Conservation (phyloP, 1,140 invertebrate species). For the Drosophila arawakana region DNA sequence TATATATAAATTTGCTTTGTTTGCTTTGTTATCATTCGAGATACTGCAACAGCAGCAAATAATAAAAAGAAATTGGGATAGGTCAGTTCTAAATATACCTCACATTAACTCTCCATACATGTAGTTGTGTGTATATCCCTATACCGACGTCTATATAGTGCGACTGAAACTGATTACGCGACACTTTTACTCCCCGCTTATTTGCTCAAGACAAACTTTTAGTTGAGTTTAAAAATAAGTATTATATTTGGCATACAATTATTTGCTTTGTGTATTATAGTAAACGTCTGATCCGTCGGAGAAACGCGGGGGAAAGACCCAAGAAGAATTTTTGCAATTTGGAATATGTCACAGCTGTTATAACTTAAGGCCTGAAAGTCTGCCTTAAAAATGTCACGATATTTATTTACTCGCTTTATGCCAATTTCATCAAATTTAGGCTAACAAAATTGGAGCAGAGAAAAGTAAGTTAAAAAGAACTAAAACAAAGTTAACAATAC, state of each 20-base stretch:
- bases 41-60: constrained; percentile 9
- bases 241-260: too few relatives aligned
- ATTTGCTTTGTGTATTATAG: not conserved
- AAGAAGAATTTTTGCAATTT: constrained; percentile 11
- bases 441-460: not conserved
- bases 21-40: constrained; percentile 31
- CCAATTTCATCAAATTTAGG: not conserved
- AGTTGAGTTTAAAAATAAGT: too few relatives aligned
- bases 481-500: not conserved
- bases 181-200: too few relatives aligned
- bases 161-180: too few relatives aligned
- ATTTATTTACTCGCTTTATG: constrained; percentile 12
- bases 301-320: constrained; percentile 47
- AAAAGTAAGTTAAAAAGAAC: not conserved
- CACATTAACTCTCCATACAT: not conserved
- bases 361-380: constrained; percentile 26
- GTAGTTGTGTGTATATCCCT: not conserved
- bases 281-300: not conserved
- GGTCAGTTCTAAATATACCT: constrained; percentile 42
- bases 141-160: too few relatives aligned
- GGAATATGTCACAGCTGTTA: constrained; percentile 50
- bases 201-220: too few relatives aligned
- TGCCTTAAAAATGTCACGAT: constrained; percentile 2
- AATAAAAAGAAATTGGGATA: constrained; percentile 47
- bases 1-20: not conserved